Percentiles rank a stretch among this genome's conserved stretches.
Conservation (phyloP, 2,797 vertebrate genomes). For the Cheirogaleus major region DNA sequence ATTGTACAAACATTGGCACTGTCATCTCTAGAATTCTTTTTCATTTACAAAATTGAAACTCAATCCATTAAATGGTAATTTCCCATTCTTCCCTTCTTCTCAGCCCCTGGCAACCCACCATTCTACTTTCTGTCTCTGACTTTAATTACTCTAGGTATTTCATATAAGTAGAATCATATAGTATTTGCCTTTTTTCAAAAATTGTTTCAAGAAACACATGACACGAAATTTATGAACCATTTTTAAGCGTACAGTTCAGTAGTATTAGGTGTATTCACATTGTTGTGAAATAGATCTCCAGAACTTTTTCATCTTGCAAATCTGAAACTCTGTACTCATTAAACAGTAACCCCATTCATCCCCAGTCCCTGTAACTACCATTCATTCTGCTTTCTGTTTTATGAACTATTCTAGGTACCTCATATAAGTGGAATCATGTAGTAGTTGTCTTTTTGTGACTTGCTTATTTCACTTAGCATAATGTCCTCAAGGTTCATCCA, state of each 20-base stretch:
- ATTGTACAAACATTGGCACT: neutral
- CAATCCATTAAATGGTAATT: neutral
- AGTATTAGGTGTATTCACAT: neutral
- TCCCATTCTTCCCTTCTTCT: neutral
- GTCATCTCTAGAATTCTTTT: neutral
- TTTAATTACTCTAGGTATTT: neutral
- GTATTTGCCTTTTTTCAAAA: neutral
- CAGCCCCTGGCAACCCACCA: neutral
- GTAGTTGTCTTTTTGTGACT: neutral
- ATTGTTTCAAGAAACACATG: neutral
- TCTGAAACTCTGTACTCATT: neutral
- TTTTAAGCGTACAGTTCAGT: neutral
- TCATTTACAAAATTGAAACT: neutral
- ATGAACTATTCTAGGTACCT: neutral
- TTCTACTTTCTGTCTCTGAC: neutral
- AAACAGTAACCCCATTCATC: neutral
- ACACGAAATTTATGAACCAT: neutral
- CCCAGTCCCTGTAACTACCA: neutral
- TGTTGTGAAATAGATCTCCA: neutral
- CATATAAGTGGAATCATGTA: neutral
- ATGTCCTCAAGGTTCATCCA: neutral
- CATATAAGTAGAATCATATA: neutral
- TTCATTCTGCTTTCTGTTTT: slow-evolving; percentile 27
- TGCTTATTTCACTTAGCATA: neutral
- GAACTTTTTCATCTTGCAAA: neutral